phyloP scores from a whole-genome alignment of 2,888 invertebrate genomes.

The Hoplodrina ambigua region DNA sequence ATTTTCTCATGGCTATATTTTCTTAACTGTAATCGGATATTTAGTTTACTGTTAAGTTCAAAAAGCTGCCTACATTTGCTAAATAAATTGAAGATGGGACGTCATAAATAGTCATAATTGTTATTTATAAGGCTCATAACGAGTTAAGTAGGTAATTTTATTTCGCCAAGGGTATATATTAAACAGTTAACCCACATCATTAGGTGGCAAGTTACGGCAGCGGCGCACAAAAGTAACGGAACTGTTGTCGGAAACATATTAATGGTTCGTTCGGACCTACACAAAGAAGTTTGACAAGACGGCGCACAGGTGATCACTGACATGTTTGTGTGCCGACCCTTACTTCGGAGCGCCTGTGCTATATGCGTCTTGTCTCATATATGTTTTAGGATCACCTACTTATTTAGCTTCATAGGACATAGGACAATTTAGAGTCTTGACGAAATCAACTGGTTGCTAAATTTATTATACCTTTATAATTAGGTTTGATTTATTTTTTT shows the following conservation, averaged over 20 bases:
- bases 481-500: too few relatives aligned
- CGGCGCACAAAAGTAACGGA: slow-evolving; percentile 59
- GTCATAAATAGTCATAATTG: slow-evolving; percentile 52
- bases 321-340: slow-evolving; percentile 58
- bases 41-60: slow-evolving; percentile 31
- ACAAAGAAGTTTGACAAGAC: slow-evolving; percentile 68
- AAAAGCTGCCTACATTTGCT: slow-evolving; percentile 15
- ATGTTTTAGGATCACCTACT: slow-evolving; percentile 2
- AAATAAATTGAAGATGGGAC: slow-evolving; percentile 33
- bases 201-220: slow-evolving; percentile 61
- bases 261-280: slow-evolving; percentile 58
- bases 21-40: slow-evolving; percentile 32
- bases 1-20: slow-evolving; percentile 29
- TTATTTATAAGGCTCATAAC: slow-evolving; percentile 57
- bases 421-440: too few relatives aligned
- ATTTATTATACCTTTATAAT: too few relatives aligned
- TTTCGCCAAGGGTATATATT: slow-evolving; percentile 61
- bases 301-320: slow-evolving; percentile 64
- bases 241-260: slow-evolving; percentile 67
- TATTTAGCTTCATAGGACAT: background rate
- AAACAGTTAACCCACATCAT: slow-evolving; percentile 63
- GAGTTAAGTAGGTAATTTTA: slow-evolving; percentile 62
- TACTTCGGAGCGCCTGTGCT: slow-evolving; percentile 22
- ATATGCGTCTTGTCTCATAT: slow-evolving; percentile 26
- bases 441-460: too few relatives aligned